Percentiles rank a stretch among this genome's conserved stretches.
These are phyloP conservation scores for Lingula anatina DNA, from an alignment of 2,888 invertebrate genomes.

Conservation along the genomic window DNA sequence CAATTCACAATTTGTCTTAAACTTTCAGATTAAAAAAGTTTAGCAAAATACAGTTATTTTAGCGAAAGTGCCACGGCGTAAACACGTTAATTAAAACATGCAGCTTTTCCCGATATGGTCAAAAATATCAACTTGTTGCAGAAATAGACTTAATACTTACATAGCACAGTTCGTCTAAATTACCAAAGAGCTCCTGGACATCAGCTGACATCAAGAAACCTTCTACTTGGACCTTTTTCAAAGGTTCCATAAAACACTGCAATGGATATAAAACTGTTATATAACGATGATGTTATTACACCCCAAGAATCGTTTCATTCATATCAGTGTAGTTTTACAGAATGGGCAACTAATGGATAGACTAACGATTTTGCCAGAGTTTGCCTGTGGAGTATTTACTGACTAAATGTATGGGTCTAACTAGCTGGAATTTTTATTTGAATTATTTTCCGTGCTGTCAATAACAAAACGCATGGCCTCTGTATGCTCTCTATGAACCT, in stretches of 20 bases:
- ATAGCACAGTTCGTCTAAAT: constrained; percentile 60
- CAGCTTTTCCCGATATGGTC: too few relatives aligned
- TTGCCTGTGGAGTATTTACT: not conserved
- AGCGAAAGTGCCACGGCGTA: too few relatives aligned
- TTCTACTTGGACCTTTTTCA: constrained; percentile 64
- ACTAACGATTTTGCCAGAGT: not conserved
- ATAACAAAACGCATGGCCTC: not conserved
- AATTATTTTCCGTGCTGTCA: not conserved
- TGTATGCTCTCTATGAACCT: not conserved
- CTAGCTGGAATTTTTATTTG: too few relatives aligned
- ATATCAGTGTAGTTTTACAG: not conserved
- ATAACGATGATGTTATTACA: too few relatives aligned
- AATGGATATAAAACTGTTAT: constrained; percentile 11
- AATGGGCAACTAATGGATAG: not conserved
- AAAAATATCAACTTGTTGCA: too few relatives aligned
- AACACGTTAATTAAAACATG: too few relatives aligned
- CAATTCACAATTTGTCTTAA: too few relatives aligned
- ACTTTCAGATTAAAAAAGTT: too few relatives aligned
- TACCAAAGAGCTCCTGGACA: constrained; percentile 61
- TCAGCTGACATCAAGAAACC: constrained; percentile 63
- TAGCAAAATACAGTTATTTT: too few relatives aligned
- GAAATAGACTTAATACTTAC: constrained; percentile 49
- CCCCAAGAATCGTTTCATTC: too few relatives aligned
- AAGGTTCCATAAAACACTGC: constrained; percentile 62
- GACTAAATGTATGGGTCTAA: not conserved